A percentile compares a stretch with the other conserved stretches of the same genome.
Conservation (phyloP, 2,888 invertebrate genomes). For the Chironomus tentans region DNA sequence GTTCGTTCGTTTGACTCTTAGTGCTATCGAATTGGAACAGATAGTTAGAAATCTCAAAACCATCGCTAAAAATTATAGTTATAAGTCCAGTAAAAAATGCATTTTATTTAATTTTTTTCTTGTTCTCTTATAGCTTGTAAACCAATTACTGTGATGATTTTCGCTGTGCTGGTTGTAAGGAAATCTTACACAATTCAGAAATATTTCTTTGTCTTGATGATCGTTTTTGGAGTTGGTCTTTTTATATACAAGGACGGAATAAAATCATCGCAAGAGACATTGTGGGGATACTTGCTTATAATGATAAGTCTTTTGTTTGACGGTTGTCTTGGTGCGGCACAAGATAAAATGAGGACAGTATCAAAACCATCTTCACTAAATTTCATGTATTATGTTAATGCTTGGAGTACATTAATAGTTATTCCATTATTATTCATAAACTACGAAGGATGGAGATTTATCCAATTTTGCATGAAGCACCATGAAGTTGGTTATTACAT, state of each 20-base stretch:
- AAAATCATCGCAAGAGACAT: no score
- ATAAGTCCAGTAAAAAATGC: no score
- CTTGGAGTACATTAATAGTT: neutral
- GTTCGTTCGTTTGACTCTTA: no score
- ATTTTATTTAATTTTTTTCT: neutral
- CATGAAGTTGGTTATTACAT: constrained; percentile 46
- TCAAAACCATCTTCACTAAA: constrained; percentile 1
- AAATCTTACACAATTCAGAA: constrained; percentile 2
- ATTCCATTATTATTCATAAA: neutral
- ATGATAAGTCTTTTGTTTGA: neutral
- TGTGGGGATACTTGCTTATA: neutral
- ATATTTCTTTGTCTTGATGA: constrained; percentile 11
- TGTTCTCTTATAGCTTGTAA: neutral
- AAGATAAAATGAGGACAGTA: constrained; percentile 34
- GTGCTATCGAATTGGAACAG: no score
- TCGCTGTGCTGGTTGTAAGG: neutral
- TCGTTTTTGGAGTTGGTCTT: neutral
- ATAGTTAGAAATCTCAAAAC: no score
- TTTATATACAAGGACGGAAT: neutral
- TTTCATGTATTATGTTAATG: constrained; percentile 3
- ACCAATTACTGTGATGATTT: constrained; percentile 19
- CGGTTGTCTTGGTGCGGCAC: neutral
- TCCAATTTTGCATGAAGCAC: neutral
- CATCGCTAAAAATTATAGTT: no score
- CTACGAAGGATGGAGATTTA: neutral